Evolutionary conservation across 2,113 vertebrate genomes (phyloP).

Genomic region (Ia io): DNA sequence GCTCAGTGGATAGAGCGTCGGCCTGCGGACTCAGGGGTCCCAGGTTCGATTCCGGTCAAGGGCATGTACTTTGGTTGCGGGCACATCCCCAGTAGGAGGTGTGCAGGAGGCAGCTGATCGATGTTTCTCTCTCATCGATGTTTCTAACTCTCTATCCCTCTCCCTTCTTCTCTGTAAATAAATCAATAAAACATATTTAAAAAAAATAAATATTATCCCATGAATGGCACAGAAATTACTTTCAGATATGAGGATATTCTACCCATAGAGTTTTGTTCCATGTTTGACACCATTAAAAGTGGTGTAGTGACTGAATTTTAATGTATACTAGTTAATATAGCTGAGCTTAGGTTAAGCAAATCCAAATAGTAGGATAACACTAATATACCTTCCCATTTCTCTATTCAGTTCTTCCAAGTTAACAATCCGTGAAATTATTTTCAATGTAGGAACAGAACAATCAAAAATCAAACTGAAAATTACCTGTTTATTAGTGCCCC

Average conservation of each 20-base stretch:
- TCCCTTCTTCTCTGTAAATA: no score
- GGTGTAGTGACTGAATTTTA: not conserved
- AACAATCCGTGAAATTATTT: slow-evolving; percentile 1
- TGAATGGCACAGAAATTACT: not conserved
- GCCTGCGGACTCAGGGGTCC: no score
- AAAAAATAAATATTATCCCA: not conserved
- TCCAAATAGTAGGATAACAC: not conserved
- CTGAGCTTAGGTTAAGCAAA: not conserved
- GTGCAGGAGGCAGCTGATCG: no score
- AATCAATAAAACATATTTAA: no score
- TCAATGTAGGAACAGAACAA: not conserved
- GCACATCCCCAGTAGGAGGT: no score
- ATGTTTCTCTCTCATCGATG: no score
- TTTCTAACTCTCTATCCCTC: no score
- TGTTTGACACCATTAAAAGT: not conserved
- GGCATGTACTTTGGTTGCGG: no score
- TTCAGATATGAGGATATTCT: not conserved
- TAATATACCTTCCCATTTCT: not conserved
- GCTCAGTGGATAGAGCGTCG: no score
- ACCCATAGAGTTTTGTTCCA: not conserved
- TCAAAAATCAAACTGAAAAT: not conserved
- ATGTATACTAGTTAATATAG: not conserved
- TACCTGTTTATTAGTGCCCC: not conserved
- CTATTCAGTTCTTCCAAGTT: not conserved
- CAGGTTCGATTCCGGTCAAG: no score